Base-by-base conservation (phyloP, 2,113 vertebrate species). In the Laticauda laticaudata region DNA sequence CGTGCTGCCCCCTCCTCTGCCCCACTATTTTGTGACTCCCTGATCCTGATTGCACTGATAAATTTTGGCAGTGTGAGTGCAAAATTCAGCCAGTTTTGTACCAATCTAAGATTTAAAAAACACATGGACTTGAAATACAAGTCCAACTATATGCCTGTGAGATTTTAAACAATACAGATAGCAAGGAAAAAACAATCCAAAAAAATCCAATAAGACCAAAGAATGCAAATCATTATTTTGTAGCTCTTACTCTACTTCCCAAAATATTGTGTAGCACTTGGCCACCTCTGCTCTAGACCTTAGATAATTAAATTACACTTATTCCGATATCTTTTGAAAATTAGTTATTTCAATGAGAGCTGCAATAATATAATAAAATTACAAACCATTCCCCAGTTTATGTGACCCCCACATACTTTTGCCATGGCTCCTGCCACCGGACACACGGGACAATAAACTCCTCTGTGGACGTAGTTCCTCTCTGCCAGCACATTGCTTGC, bases 401-500 rank as follows among this genome's bases (percentile, higher is more conserved):
- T 11, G 26, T 5, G 53, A 56, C 86, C 0, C 15, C 12, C 85
- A 98, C 98, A 97, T 97, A 99, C 99, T 98, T 99, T 99, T 95
- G 98, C 97, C 97, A 99, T 98, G 97, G 98, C 98, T 97, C 98
- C 99, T 87, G 98, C 97, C 97, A n/a, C n/a, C n/a, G n/a, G n/a
- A n/a, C n/a, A n/a, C n/a, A n/a, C n/a, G n/a, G n/a, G n/a, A n/a
- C n/a, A n/a, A n/a, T n/a, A n/a, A n/a, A n/a, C n/a, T n/a, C n/a
- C n/a, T n/a, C n/a, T n/a, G n/a, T n/a, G n/a, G n/a, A n/a, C n/a
- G n/a, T n/a, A n/a, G n/a, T n/a, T n/a, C n/a, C n/a, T n/a, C 97
- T 99, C 99, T 34, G 99, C 98, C 96, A 99, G 97, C 94, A 99
- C 98, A 87, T 98, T 99, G 96, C 98, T 97, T 53, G 98, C 97